These are phyloP conservation scores for Styela clava DNA, from an alignment of 23 tunicate genomes.

Conservation along the genomic window DNA sequence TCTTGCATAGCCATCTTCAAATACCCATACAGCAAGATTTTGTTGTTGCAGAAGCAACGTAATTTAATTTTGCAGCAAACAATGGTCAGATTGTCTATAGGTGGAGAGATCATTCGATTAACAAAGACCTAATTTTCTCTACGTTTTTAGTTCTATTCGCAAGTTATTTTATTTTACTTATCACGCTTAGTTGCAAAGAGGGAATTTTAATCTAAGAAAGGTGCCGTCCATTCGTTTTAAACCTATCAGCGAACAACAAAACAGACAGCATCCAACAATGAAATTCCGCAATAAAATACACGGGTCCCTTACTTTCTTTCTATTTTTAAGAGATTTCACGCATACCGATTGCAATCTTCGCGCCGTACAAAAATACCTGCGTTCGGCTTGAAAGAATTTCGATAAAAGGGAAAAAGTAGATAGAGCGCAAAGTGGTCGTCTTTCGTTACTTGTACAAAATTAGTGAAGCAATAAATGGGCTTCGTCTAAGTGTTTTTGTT, in stretches of 20 bases:
- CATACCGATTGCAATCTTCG: constrained; percentile 31
- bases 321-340: constrained; percentile 15
- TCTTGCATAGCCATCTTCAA: too few relatives aligned
- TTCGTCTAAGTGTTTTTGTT: too few relatives aligned
- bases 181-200: not conserved
- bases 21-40: too few relatives aligned
- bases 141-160: not conserved
- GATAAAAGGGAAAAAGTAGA: constrained; percentile 7
- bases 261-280: too few relatives aligned
- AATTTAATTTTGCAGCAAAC: too few relatives aligned
- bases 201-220: not conserved
- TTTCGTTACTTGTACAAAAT: not conserved
- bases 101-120: too few relatives aligned
- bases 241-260: too few relatives aligned
- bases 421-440: not conserved
- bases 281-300: too few relatives aligned
- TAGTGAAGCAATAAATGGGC: not conserved
- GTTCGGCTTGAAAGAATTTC: constrained; percentile 12
- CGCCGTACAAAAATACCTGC: constrained; percentile 20
- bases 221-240: not conserved
- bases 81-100: not conserved
- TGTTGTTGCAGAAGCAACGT: too few relatives aligned
- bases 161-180: too few relatives aligned
- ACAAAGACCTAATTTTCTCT: not conserved
- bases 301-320: not conserved